Conservation (phyloP, 2,888 invertebrate genomes). For the Hydraecia micacea region DNA sequence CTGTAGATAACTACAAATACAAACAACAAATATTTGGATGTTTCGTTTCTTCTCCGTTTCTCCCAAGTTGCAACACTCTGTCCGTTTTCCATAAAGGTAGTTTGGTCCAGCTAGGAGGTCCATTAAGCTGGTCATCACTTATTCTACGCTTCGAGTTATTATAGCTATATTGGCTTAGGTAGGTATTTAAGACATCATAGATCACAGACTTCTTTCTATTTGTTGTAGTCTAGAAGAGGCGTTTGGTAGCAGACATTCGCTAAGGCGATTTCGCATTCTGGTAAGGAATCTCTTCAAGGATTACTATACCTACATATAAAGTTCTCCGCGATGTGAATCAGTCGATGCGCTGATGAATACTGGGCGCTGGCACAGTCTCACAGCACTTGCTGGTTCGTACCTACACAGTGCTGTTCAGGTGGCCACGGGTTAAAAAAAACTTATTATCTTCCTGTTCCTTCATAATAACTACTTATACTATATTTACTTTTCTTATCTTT, state of each 20-base stretch:
- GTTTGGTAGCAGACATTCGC: not conserved
- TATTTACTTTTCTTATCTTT: not conserved
- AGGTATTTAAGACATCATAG: not conserved
- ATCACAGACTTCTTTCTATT: not conserved
- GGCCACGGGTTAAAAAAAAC: not conserved
- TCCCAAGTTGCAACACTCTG: not conserved
- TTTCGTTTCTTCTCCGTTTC: not conserved
- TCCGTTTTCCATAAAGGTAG: not conserved
- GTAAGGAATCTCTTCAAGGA: not conserved
- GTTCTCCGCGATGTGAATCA: not conserved
- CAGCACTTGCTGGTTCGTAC: not conserved
- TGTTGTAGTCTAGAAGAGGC: not conserved
- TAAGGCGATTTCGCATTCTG: not conserved
- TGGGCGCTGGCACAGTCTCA: not conserved
- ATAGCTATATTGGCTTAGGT: not conserved
- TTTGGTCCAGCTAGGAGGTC: not conserved
- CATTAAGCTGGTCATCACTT: not conserved
- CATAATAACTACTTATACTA: too few species aligned
- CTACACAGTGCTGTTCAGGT: not conserved
- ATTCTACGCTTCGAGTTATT: not conserved
- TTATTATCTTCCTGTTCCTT: not conserved
- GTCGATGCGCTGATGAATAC: not conserved
- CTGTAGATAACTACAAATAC: not conserved
- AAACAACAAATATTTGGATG: not conserved
- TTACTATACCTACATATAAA: not conserved